These are phyloP conservation scores for Scortum barcoo DNA, from an alignment of 2,113 vertebrate species.

Conservation along the genomic window DNA sequence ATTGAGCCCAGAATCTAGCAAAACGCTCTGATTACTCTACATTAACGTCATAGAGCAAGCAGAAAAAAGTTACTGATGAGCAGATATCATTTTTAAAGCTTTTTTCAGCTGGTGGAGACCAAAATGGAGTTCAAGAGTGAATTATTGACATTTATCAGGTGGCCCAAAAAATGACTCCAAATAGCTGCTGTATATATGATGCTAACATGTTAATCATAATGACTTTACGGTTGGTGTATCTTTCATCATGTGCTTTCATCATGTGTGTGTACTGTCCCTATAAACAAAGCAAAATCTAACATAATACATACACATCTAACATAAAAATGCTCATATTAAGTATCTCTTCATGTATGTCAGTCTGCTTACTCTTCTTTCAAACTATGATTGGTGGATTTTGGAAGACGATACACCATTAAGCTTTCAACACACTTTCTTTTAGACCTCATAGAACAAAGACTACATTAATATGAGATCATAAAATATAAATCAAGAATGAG, in stretches of 20 bases:
- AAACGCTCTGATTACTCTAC: no score
- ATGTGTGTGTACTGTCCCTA: neutral
- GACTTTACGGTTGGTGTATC: neutral
- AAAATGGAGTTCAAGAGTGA: neutral
- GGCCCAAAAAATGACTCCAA: no score
- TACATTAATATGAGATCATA: slow-evolving; percentile 53
- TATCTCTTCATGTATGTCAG: no score
- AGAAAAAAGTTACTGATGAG: neutral
- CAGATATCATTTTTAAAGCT: neutral
- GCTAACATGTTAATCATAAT: neutral
- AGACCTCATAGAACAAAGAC: slow-evolving; percentile 21
- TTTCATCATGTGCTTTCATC: neutral
- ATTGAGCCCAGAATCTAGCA: no score
- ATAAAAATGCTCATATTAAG: neutral
- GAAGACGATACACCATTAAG: neutral
- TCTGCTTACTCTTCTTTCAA: neutral
- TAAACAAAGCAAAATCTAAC: neutral
- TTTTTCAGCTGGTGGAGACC: neutral
- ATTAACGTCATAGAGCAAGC: no score
- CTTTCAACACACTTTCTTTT: slow-evolving; percentile 6
- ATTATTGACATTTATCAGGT: neutral
- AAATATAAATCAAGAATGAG: slow-evolving; percentile 47
- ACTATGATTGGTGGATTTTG: neutral
- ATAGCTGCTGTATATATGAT: neutral
- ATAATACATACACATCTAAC: neutral